Base-by-base conservation (phyloP, 1,140 invertebrate genomes). In the Brachionus sp. region DNA sequence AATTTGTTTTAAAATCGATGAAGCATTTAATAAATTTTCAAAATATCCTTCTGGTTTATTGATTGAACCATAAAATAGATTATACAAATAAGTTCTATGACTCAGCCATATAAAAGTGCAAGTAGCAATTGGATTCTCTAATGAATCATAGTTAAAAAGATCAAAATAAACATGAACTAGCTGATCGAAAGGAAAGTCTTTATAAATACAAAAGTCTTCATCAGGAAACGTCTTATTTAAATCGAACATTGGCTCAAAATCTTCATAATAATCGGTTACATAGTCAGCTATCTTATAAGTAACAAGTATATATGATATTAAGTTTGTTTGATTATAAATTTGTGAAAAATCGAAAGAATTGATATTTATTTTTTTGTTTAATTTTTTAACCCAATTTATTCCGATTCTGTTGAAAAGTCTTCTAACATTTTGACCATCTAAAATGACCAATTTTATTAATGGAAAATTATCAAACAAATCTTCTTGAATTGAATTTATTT, bases 401-500 rank as follows among this genome's bases (percentile, higher is more conserved):
- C 62, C 62, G 9, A 66, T 33, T 66, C 12, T 66, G 29, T 33
- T 25, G 29, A 66, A 66, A 33, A 66, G 62, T 66, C n/a, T 66
- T 66, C 62, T 66, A 10, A 29, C 10, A 66, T 66, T 33, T 66
- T 66, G 62, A 33, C 62, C 62, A 33, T 66, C 25, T 66, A 66
- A 66, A 33, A 66, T 9, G 10, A 66, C 9, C 10, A n/a, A 4
- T 66, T 35, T 66, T n/a, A 66, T 16, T 12, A 33, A 12, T 66
- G 23, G 23, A 2, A 66, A 33, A 33, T 66, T 12, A 33, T 66
- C 29, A 10, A 66, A 33, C 9, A 66, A 19, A 35, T 66, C 62
- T 66, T 66, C 62, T 12, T 66, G 23, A 13, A 66, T 66, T 66
- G 62, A 66, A 66, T 66, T 66, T 66, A 66, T 66, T 35, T 66